Conservation (phyloP, 2,797 vertebrate species). For the Antrozous pallidus region DNA sequence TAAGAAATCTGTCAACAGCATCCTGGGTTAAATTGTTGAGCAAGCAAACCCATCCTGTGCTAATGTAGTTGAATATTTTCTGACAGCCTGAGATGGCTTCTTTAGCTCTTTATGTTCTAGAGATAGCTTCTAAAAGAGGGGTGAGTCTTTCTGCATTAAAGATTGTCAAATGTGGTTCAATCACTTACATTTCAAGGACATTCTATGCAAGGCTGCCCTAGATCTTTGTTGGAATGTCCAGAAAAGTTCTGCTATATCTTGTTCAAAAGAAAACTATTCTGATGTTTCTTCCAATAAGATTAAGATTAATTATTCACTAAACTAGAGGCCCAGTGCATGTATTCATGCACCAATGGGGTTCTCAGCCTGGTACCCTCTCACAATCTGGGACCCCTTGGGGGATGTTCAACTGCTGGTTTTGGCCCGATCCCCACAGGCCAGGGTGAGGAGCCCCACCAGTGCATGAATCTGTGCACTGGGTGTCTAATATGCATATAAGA, state of each 20-base stretch:
- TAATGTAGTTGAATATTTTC: conserved; percentile 64
- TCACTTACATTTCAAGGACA: conserved; percentile 54
- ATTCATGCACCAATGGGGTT: no score
- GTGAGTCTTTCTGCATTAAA: conserved; percentile 47
- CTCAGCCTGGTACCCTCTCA: no score
- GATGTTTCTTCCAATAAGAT: conserved; percentile 44
- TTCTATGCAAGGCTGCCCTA: conserved; percentile 20
- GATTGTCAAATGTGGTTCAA: conserved; percentile 38
- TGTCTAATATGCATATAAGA: no score
- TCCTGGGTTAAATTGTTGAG: conserved; percentile 56
- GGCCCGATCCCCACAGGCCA: no score
- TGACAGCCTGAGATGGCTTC: conserved; percentile 64
- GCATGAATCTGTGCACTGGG: no score
- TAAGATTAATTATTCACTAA: background rate
- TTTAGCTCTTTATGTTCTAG: conserved; percentile 63
- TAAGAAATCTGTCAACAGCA: conserved; percentile 69
- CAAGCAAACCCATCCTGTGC: conserved; percentile 45
- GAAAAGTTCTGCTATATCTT: conserved; percentile 40
- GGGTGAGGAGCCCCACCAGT: no score
- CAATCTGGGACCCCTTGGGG: no score
- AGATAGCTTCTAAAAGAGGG: conserved; percentile 59
- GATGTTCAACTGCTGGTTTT: no score
- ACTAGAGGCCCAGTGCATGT: no score
- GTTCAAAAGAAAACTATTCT: conserved; percentile 11
- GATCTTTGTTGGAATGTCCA: conserved; percentile 23